Evolutionary conservation across 2,888 invertebrate species (phyloP).

Genomic region (Megaustenia siamemsis): DNA sequence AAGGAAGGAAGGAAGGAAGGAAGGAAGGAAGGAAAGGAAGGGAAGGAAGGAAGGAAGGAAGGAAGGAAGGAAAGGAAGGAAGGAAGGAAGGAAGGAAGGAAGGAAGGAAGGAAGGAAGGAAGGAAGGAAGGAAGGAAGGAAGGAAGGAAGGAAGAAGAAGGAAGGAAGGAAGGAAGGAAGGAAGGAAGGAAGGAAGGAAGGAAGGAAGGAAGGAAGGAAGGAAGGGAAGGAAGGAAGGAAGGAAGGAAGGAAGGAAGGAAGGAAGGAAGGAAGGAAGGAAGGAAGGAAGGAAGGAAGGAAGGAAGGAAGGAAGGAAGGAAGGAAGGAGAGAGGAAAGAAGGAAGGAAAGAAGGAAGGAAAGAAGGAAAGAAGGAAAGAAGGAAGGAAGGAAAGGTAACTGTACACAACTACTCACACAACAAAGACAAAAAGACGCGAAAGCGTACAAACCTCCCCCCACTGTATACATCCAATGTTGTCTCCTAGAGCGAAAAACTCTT

Average conservation of each 20-base stretch:
- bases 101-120: background rate
- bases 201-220: constrained; percentile 34
- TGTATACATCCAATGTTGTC: no score
- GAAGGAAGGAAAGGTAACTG: background rate
- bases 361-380: constrained; percentile 7
- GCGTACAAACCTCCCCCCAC: no score
- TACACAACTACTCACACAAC: no score
- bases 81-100: no score
- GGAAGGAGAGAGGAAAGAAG: background rate
- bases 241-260: constrained; percentile 30
- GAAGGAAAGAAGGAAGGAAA: constrained; percentile 12
- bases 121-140: constrained; percentile 12
- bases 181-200: constrained; percentile 20
- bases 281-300: constrained; percentile 29
- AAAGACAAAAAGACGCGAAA: no score
- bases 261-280: constrained; percentile 24
- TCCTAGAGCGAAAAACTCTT: no score
- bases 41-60: no score
- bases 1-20: constrained; percentile 12
- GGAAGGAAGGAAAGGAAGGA: background rate
- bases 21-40: constrained; percentile 10
- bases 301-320: constrained; percentile 26
- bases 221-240: constrained; percentile 29
- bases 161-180: constrained; percentile 13
- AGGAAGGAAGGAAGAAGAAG: background rate